These are phyloP conservation scores for Stenodema calcarata DNA, from an alignment of 2,888 invertebrate genomes.

Conservation along the genomic window DNA sequence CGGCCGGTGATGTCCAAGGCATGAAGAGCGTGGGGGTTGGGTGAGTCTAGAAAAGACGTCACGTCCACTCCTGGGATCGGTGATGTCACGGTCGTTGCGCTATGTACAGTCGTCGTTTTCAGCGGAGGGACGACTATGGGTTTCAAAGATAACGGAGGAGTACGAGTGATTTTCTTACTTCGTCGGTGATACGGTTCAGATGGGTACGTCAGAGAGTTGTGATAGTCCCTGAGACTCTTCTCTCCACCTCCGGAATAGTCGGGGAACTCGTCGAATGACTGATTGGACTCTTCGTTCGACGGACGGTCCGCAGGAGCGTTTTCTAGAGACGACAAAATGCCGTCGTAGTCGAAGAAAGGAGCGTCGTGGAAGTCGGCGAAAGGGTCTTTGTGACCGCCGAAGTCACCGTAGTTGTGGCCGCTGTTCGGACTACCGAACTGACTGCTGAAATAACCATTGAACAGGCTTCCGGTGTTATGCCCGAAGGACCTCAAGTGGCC, in stretches of 20 bases:
- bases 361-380: constrained; percentile 6
- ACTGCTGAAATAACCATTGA: not conserved
- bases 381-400: not conserved
- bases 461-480: not conserved
- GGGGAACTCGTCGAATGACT: not conserved
- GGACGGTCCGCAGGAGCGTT: not conserved
- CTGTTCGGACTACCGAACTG: not conserved
- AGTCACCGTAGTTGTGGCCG: not conserved
- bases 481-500: not conserved
- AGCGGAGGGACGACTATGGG: constrained; percentile 33
- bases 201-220: constrained; percentile 16
- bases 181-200: not conserved
- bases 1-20: not conserved
- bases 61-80: constrained; percentile 5
- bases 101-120: not conserved
- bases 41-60: not conserved
- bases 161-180: not conserved
- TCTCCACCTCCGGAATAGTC: not conserved
- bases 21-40: not conserved
- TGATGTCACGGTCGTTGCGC: not conserved
- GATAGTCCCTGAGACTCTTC: constrained; percentile 41
- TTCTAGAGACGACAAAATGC: not conserved
- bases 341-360: constrained; percentile 1
- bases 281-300: not conserved
- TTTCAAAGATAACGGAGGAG: not conserved